These are phyloP conservation scores for Pedionomus torquatus DNA, from an alignment of 2,113 vertebrate species.

Conservation along the genomic window DNA sequence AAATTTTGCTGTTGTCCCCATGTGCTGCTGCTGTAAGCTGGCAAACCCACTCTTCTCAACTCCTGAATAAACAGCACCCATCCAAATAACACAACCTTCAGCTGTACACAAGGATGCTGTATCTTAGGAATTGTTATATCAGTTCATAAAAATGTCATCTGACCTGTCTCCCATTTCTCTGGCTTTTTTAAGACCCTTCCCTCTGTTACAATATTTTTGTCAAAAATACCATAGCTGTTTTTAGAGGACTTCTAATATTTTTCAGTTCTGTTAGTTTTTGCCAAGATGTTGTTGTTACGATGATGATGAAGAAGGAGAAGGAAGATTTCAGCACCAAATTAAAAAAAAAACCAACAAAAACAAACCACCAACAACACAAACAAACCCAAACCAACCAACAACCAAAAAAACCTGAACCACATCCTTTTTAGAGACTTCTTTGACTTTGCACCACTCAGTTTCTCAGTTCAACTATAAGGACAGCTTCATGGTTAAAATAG, in stretches of 20 bases:
- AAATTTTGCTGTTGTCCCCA: not conserved
- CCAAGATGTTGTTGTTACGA: not conserved
- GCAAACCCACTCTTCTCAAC: not conserved
- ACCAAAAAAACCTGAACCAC: no score
- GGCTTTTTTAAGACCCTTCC: not conserved
- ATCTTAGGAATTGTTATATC: not conserved
- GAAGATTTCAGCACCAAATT: not conserved
- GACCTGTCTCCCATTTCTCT: not conserved
- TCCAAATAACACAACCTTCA: not conserved
- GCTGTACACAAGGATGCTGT: not conserved
- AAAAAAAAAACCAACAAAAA: not conserved
- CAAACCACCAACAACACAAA: no score
- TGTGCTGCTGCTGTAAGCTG: not conserved
- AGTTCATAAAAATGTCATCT: not conserved
- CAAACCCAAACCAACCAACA: no score
- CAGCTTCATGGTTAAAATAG: not conserved
- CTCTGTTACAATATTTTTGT: not conserved
- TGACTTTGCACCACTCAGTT: not conserved
- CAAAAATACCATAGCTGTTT: not conserved
- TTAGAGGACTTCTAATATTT: not conserved
- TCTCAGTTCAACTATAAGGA: not conserved
- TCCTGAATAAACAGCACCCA: not conserved
- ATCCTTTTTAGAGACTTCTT: not conserved
- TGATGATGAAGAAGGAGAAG: no score
- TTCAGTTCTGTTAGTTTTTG: not conserved